Conservation (phyloP, 1,140 invertebrate species). For the Telenomus remus region DNA sequence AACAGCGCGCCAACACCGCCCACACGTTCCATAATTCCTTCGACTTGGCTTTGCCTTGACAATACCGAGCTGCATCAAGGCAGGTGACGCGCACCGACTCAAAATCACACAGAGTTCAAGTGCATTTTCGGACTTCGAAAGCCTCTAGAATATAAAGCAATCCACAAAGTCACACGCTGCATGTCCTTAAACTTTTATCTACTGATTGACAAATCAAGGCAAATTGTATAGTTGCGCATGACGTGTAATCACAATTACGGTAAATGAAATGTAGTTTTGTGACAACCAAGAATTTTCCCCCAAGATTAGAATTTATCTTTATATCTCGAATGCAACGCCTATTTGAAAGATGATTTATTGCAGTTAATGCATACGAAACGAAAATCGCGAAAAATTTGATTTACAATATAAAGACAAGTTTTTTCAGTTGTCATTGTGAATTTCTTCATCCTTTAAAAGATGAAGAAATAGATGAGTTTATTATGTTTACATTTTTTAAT, state of each 20-base stretch:
- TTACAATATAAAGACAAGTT: no score
- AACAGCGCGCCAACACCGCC: conserved; percentile 51
- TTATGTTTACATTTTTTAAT: no score
- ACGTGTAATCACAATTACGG: background rate
- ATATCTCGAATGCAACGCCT: background rate
- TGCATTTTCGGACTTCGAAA: conserved; percentile 25
- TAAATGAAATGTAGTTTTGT: background rate
- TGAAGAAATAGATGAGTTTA: no score
- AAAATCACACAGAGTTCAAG: conserved; percentile 43
- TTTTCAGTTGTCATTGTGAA: no score
- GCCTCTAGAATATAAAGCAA: background rate
- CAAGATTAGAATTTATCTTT: background rate
- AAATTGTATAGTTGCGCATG: no score
- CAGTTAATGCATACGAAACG: no score
- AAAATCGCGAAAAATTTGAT: no score
- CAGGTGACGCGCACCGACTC: conserved; percentile 48
- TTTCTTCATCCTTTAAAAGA: no score
- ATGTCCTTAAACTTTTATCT: no score
- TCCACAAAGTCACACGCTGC: background rate
- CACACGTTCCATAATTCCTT: conserved; percentile 44
- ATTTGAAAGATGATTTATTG: no score
- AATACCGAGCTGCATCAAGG: conserved; percentile 48
- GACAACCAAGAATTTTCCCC: no score
- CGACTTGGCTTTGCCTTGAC: conserved; percentile 57
- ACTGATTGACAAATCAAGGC: no score